phyloP scores from a whole-genome alignment of 2,888 invertebrate genomes.

The Ormyrus nitidulus region DNA sequence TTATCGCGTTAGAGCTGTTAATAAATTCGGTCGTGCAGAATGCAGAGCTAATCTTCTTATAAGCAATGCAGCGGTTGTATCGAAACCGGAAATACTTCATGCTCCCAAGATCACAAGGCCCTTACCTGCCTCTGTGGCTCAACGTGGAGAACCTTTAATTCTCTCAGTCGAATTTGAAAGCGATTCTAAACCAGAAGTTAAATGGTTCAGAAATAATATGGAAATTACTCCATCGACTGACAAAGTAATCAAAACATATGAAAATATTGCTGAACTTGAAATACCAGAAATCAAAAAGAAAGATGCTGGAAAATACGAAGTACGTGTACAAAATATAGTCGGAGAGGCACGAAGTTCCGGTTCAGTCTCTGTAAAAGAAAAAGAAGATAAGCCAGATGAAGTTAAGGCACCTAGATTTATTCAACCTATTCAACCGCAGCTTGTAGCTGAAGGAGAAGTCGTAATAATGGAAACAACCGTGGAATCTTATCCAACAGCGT shows the following conservation, averaged over 20 bases:
- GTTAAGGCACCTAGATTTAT: conserved; percentile 85
- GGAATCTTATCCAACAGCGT: conserved; percentile 85
- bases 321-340: conserved; percentile 85
- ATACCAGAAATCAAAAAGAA: conserved; percentile 84
- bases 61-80: conserved; percentile 75
- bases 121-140: conserved; percentile 84
- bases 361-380: conserved; percentile 85
- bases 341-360: conserved; percentile 89
- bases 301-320: conserved; percentile 92
- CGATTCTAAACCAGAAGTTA: conserved; percentile 83
- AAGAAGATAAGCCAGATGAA: conserved; percentile 77
- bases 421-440: conserved; percentile 83
- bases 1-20: conserved; percentile 84
- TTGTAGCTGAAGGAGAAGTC: conserved; percentile 84
- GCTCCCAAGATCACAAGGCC: conserved; percentile 88
- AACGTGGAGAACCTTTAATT: conserved; percentile 82
- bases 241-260: conserved; percentile 79
- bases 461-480: conserved; percentile 88
- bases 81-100: conserved; percentile 77
- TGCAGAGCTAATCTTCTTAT: conserved; percentile 85
- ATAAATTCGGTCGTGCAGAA: conserved; percentile 84
- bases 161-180: conserved; percentile 86
- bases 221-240: conserved; percentile 82
- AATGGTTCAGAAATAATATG: conserved; percentile 91
- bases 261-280: conserved; percentile 81